phyloP scores from a whole-genome alignment of 2,888 invertebrate species.

The Gastracanthus pulcherrimus region DNA sequence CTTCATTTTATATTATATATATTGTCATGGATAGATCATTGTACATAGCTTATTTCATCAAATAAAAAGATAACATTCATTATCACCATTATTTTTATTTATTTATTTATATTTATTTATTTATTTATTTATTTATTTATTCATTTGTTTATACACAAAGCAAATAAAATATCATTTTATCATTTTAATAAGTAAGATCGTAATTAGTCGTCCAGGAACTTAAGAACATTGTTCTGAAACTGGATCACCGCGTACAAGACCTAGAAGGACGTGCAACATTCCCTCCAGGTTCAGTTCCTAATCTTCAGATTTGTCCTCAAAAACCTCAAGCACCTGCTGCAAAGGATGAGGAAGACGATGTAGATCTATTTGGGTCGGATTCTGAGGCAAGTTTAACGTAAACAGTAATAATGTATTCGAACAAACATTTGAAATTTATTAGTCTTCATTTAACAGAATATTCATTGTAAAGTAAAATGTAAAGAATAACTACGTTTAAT shows the following conservation, averaged over 20 bases:
- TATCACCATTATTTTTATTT: no score
- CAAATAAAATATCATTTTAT: background rate
- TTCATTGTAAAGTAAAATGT: background rate
- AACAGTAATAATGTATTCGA: background rate
- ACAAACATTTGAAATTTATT: background rate
- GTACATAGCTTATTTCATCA: no score
- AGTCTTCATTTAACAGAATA: background rate
- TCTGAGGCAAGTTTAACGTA: conserved; percentile 79
- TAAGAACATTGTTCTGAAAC: conserved; percentile 68
- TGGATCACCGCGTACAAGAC: conserved; percentile 73
- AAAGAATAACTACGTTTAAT: background rate
- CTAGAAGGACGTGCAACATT: conserved; percentile 66
- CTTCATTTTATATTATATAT: no score
- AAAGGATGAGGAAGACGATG: conserved; percentile 81
- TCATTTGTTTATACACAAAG: background rate
- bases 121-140: background rate
- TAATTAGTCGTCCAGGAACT: conserved; percentile 71
- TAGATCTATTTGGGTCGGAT: conserved; percentile 90
- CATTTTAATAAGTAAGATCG: conserved; percentile 21
- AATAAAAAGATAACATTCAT: no score
- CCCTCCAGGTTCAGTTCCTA: conserved; percentile 17
- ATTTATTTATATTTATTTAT: background rate
- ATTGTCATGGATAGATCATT: no score
- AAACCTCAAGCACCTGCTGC: conserved; percentile 66
- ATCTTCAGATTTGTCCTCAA: conserved; percentile 69